phyloP scores from a whole-genome alignment of 2,797 vertebrate genomes.

The Lithobates pipiens region DNA sequence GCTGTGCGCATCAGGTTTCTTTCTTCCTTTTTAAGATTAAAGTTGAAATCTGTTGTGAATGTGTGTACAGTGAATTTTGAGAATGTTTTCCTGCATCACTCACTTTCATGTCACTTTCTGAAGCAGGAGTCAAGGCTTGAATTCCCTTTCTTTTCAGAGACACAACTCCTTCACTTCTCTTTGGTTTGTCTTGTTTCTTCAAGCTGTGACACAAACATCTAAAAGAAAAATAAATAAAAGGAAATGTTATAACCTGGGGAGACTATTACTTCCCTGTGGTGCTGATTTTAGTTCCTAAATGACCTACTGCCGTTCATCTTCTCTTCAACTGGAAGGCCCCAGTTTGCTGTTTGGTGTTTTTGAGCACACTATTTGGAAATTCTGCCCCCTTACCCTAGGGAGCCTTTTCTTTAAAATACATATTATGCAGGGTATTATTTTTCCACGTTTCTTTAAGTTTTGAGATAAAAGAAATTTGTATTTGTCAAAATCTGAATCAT shows the following conservation, averaged over 20 bases:
- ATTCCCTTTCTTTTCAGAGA: constrained; percentile 48
- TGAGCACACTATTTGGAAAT: constrained; percentile 36
- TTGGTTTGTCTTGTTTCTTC: constrained; percentile 52
- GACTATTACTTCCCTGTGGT: constrained; percentile 58
- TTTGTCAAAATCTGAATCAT: constrained; percentile 14
- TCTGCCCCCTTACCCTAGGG: constrained; percentile 34
- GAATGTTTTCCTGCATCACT: constrained; percentile 5
- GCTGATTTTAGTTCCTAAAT: constrained; percentile 61
- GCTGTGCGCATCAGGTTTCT: constrained; percentile 24
- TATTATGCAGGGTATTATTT: constrained; percentile 34
- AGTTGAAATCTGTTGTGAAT: constrained; percentile 28
- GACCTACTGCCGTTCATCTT: constrained; percentile 57
- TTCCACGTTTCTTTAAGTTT: constrained; percentile 1
- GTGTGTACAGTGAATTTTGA: constrained; percentile 35
- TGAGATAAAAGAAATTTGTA: constrained; percentile 19
- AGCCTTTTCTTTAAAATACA: constrained; percentile 45
- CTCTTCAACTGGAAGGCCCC: constrained; percentile 48
- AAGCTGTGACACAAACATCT: constrained; percentile 55
- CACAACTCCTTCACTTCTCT: constrained; percentile 48
- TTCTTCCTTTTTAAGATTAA: constrained; percentile 39
- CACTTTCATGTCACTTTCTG: constrained; percentile 45
- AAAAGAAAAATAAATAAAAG: constrained; percentile 54
- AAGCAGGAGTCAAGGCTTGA: constrained; percentile 1
- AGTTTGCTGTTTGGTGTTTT: constrained; percentile 45
- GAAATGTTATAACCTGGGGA: constrained; percentile 51